These are phyloP conservation scores for Anarrhichthys ocellatus DNA, from an alignment of 2,113 vertebrate species.

Conservation along the genomic window DNA sequence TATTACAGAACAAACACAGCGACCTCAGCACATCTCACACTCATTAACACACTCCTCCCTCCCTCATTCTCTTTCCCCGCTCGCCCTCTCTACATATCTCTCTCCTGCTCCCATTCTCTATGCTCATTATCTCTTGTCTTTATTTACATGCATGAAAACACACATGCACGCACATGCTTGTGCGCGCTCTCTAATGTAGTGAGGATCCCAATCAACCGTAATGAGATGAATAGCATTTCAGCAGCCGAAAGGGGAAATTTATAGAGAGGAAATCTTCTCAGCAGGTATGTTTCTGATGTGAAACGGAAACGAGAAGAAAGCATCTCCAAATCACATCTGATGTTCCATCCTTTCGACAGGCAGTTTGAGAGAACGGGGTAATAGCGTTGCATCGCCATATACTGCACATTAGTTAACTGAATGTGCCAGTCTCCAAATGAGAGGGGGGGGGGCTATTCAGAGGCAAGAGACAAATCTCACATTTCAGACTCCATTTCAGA, in stretches of 20 bases:
- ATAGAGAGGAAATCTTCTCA: slow-evolving; percentile 64
- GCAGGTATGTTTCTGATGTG: slow-evolving; percentile 73
- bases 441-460: slow-evolving; percentile 54
- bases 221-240: slow-evolving; percentile 74
- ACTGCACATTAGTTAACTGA: slow-evolving; percentile 72
- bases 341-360: slow-evolving; percentile 64
- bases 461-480: slow-evolving; percentile 79
- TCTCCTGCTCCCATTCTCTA: slow-evolving; percentile 50
- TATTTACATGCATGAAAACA: slow-evolving; percentile 80
- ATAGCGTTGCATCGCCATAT: slow-evolving; percentile 56
- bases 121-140: slow-evolving; percentile 77
- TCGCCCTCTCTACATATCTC: slow-evolving; percentile 17
- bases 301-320: slow-evolving; percentile 71
- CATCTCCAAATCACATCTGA: slow-evolving; percentile 72
- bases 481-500: slow-evolving; percentile 83
- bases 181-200: slow-evolving; percentile 65
- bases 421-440: slow-evolving; percentile 76
- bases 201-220: slow-evolving; percentile 74
- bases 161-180: slow-evolving; percentile 54
- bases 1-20: slow-evolving; percentile 84
- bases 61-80: slow-evolving; percentile 42
- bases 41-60: slow-evolving; percentile 79
- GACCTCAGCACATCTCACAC: slow-evolving; percentile 80
- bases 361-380: slow-evolving; percentile 67
- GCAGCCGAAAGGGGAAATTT: slow-evolving; percentile 55